Percentiles rank a stretch among this genome's conserved stretches.
Conservation (phyloP, 2,888 invertebrate species). For the Steromphala cineraria region DNA sequence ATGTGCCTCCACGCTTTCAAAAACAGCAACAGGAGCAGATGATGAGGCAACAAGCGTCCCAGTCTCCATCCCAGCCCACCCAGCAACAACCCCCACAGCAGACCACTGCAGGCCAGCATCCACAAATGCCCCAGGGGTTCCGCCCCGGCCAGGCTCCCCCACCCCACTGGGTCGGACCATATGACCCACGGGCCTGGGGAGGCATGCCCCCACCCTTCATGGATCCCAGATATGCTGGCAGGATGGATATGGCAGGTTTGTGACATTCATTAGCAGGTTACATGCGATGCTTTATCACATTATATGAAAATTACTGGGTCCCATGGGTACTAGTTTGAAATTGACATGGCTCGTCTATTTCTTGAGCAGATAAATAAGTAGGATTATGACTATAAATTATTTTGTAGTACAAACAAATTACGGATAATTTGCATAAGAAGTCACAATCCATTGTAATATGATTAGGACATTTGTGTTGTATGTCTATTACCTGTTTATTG, state of each 20-base stretch:
- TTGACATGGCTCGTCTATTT: no score
- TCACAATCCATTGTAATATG: no score
- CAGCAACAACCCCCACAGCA: conserved; percentile 23
- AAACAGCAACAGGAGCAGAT: conserved; percentile 60
- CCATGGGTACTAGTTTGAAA: no score
- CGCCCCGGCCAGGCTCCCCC: conserved; percentile 69
- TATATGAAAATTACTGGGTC: no score
- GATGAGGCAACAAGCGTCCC: conserved; percentile 33
- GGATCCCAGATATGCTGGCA: conserved; percentile 57
- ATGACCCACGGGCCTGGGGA: conserved; percentile 48
- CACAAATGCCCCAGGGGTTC: conserved; percentile 57
- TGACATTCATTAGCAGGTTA: no score
- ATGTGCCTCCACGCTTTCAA: conserved; percentile 84
- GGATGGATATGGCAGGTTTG: conserved; percentile 70
- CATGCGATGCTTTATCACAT: no score
- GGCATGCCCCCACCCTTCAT: conserved; percentile 66
- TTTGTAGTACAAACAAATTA: no score
- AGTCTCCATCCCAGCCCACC: conserved; percentile 9
- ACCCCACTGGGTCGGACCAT: conserved; percentile 63
- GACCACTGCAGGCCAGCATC: conserved; percentile 41
- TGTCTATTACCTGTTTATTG: no score
- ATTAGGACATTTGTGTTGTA: no score
- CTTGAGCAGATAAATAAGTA: no score
- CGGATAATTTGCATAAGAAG: no score
- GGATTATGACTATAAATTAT: no score